Evolutionary conservation across 2,888 invertebrate species (phyloP).

Genomic region (Timema cristinae): DNA sequence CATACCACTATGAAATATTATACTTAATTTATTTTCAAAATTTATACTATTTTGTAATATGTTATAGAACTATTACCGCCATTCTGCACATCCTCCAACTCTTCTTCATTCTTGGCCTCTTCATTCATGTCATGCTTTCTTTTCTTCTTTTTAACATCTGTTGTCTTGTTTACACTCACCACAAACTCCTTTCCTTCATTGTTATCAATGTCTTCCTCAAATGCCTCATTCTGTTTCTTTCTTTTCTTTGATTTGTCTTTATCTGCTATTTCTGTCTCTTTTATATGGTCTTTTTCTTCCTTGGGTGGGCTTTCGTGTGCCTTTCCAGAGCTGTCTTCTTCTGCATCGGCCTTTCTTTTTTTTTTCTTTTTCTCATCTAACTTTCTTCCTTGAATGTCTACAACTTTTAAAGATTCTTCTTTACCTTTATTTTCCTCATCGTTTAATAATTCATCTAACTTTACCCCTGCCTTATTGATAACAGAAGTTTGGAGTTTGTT

Average conservation of each 20-base stretch:
- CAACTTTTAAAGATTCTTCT: slow-evolving; percentile 12
- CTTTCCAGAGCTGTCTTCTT: not conserved
- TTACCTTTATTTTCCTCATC: not conserved
- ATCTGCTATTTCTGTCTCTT: slow-evolving; percentile 1
- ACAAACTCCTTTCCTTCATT: too few relatives aligned
- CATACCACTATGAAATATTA: too few relatives aligned
- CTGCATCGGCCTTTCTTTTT: not conserved
- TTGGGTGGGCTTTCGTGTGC: too few relatives aligned
- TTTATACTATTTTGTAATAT: too few relatives aligned
- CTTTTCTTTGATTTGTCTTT: not conserved
- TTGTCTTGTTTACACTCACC: too few relatives aligned
- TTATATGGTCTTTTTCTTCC: not conserved
- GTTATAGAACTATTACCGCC: too few relatives aligned
- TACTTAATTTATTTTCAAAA: too few relatives aligned
- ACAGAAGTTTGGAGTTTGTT: not conserved
- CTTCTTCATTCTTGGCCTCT: not conserved
- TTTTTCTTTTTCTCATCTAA: not conserved
- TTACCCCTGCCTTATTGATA: too few relatives aligned
- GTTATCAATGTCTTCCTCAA: slow-evolving; percentile 1
- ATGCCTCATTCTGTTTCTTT: slow-evolving; percentile 1
- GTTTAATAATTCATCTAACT: too few relatives aligned
- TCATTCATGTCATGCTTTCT: slow-evolving; percentile 24
- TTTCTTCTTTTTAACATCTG: not conserved
- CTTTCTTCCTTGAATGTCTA: not conserved
- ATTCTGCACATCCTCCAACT: too few relatives aligned